Evolutionary conservation across 2,113 vertebrate species (phyloP), one percentile per base, ranked within the genome.

Genomic region (Pluvialis apricaria): DNA sequence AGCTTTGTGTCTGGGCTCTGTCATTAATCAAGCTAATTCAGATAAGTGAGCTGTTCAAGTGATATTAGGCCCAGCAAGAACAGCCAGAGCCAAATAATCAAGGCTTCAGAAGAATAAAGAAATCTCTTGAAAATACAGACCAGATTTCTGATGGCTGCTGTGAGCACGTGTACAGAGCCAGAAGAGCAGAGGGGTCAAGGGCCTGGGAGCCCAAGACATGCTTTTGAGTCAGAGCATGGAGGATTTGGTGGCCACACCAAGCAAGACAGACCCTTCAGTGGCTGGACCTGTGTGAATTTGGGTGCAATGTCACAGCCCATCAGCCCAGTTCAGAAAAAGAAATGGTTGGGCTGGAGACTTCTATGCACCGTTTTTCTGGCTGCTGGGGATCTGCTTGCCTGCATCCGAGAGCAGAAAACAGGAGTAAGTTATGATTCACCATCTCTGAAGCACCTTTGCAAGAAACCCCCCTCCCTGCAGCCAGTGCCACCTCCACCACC

Each of bases 401-500:
- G 60, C 9, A 8, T 52, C 82, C n/a, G 52, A 13, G 52, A 38
- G 70, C 75, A 91, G 40, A 76, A 85, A 83, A 18, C 18, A n/a
- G 90, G 57, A 97, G 60, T 86, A 72, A 95, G 62, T 89, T 42
- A 77, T 15, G 47, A 70, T 71, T 92, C 54, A 62, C 45, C 51
- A 72, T 24, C 31, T 62, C 78, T 85, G 68, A 87, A 84, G 73
- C 72, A 64, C 44, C 51, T 90, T 66, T 44, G 40, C 88, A 90
- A 69, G 40, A n/a, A 18, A 36, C 29, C 2, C 13, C 31, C 34
- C 45, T n/a, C 45, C 45, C 44, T 19, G 34, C 24, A n/a, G 47
- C 65, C 88, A 45, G 47, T 3, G 3, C 34, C 11, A 44, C 71
- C 3, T 7, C 20, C 44, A 19, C 19, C 2, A 2, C 38, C 32